phyloP scores from a whole-genome alignment of 2,797 vertebrate genomes.

The Oceanodroma leucorhoa region DNA sequence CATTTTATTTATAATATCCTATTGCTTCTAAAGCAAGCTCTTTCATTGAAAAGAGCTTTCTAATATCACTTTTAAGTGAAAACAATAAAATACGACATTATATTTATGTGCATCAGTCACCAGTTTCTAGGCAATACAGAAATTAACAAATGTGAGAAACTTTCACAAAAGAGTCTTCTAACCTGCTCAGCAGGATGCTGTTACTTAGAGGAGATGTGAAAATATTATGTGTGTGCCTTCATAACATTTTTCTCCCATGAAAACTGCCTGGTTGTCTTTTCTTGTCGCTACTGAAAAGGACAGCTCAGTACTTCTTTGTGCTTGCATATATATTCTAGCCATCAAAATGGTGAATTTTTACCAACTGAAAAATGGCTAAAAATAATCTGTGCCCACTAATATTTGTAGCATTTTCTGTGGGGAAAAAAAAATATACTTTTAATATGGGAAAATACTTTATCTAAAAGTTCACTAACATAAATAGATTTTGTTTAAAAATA shows the following conservation, averaged over 20 bases:
- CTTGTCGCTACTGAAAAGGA: not conserved
- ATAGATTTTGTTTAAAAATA: not conserved
- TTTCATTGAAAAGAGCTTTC: not conserved
- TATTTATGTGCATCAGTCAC: not conserved
- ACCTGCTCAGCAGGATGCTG: not conserved
- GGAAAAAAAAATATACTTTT: not conserved
- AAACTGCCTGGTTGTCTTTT: not conserved
- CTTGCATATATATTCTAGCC: not conserved
- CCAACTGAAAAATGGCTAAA: not conserved
- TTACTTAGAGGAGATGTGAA: not conserved
- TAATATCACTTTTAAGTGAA: not conserved
- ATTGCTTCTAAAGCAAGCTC: fast-evolving
- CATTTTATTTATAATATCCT: not conserved
- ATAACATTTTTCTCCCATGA: not conserved
- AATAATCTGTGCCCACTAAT: fast-evolving
- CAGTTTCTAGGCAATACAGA: not conserved
- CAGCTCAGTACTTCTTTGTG: not conserved
- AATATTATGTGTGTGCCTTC: not conserved
- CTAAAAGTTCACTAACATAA: not conserved
- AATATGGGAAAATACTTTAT: not conserved
- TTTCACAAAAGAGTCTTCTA: not conserved
- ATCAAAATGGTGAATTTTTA: not conserved
- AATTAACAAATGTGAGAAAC: not conserved
- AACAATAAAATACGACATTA: not conserved
- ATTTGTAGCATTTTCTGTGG: not conserved